Evolutionary conservation across 2,113 vertebrate species (phyloP).

Genomic region (Xenopus borealis): DNA sequence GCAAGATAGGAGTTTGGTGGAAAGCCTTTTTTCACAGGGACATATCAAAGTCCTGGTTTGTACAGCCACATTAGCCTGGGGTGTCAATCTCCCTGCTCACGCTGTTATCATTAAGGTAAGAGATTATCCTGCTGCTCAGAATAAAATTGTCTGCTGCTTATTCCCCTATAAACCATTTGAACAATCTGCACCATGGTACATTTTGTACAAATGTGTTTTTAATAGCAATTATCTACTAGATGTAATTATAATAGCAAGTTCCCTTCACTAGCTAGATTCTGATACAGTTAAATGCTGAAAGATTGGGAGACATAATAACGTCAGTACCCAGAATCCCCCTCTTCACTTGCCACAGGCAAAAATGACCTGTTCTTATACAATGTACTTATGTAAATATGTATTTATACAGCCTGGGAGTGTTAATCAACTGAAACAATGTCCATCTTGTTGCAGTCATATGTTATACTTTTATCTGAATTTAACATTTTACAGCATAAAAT

Average conservation of each 20-base stretch:
- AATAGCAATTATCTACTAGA: background rate
- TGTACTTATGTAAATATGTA: no score
- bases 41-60: constrained; percentile 92
- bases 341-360: no score
- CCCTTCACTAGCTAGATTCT: no score
- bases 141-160: constrained; percentile 26
- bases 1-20: constrained; percentile 88
- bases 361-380: no score
- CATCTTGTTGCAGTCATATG: no score
- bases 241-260: constrained; percentile 6
- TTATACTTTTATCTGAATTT: no score
- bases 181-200: constrained; percentile 26
- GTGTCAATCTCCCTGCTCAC: constrained; percentile 98
- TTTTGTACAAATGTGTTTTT: constrained; percentile 11
- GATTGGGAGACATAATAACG: no score
- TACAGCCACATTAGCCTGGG: constrained; percentile 95
- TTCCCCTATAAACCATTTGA: constrained; percentile 18
- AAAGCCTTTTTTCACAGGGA: constrained; percentile 89
- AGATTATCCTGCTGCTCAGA: constrained; percentile 46
- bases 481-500: no score
- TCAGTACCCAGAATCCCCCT: no score
- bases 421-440: no score
- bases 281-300: no score
- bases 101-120: constrained; percentile 97
- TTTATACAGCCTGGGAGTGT: no score